Evolutionary conservation across 2,113 vertebrate genomes (phyloP).

Genomic region (Hylia prasina): DNA sequence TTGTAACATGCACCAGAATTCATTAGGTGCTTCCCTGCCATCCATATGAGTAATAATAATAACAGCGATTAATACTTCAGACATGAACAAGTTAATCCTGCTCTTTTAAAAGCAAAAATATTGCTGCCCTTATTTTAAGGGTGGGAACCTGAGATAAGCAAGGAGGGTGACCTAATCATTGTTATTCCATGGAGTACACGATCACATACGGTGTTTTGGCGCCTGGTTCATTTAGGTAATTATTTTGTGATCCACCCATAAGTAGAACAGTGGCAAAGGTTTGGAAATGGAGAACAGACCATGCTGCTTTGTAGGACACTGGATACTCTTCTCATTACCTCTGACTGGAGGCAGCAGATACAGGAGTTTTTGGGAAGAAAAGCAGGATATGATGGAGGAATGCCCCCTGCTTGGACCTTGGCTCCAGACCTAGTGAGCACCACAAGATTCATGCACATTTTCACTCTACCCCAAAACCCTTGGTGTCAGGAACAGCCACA

Average conservation of each 20-base stretch:
- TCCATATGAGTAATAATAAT: slow-evolving; percentile 20
- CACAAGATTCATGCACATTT: not conserved
- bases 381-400: not conserved
- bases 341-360: not conserved
- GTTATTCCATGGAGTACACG: not conserved
- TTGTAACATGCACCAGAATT: slow-evolving; percentile 8
- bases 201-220: not conserved
- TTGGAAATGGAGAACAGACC: not conserved
- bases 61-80: slow-evolving; percentile 41
- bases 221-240: slow-evolving; percentile 28
- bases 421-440: not conserved
- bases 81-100: slow-evolving; percentile 32
- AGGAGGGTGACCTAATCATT: slow-evolving; percentile 22
- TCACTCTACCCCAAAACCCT: not conserved
- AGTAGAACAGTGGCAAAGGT: not conserved
- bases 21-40: slow-evolving; percentile 31
- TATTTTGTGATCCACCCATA: slow-evolving; percentile 47
- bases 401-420: not conserved
- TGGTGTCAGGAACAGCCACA: not conserved
- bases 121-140: slow-evolving; percentile 33
- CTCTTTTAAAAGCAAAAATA: slow-evolving; percentile 52
- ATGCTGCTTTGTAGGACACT: not conserved
- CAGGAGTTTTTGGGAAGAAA: not conserved
- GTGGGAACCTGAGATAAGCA: slow-evolving; percentile 37
- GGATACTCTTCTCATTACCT: not conserved